Evolutionary conservation across 2,888 invertebrate genomes (phyloP).

Genomic region (Polyommatus iphigenia): DNA sequence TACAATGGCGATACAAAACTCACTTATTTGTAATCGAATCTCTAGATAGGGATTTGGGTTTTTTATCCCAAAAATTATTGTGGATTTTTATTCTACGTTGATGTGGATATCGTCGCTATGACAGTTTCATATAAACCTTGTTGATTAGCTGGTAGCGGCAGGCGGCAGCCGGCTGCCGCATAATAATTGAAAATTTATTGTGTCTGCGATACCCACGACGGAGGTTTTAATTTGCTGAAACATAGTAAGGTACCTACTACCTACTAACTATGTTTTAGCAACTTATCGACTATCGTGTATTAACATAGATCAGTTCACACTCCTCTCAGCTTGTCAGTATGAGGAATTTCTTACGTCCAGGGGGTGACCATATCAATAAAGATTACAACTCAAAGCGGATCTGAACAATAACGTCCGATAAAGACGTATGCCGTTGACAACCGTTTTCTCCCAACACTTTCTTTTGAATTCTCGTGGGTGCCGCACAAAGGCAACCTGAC

Average conservation of each 20-base stretch:
- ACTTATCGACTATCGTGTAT: not conserved
- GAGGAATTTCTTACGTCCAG: not conserved
- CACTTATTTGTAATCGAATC: conserved; percentile 53
- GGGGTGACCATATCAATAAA: not conserved
- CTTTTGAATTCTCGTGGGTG: conserved; percentile 56
- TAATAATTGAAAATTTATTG: too few species aligned
- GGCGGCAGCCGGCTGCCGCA: too few species aligned
- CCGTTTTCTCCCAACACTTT: conserved; percentile 25
- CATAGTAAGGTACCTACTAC: not conserved
- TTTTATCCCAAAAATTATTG: not conserved
- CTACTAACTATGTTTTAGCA: too few species aligned
- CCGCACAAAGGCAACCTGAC: conserved; percentile 68
- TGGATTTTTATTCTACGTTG: not conserved
- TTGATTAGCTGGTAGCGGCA: too few species aligned
- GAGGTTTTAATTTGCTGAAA: not conserved
- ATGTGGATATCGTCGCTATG: not conserved
- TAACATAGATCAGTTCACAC: too few species aligned
- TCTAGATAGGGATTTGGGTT: conserved; percentile 26
- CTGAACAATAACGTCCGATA: not conserved
- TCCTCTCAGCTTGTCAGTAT: too few species aligned
- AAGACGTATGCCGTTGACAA: conserved; percentile 13
- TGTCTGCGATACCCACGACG: too few species aligned
- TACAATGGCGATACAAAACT: conserved; percentile 60
- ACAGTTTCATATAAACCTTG: not conserved
- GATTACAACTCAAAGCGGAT: not conserved